Percentiles rank a stretch among this genome's conserved stretches.
Conservation (phyloP, 2,797 vertebrate species). For the Sebastes nivosus region DNA sequence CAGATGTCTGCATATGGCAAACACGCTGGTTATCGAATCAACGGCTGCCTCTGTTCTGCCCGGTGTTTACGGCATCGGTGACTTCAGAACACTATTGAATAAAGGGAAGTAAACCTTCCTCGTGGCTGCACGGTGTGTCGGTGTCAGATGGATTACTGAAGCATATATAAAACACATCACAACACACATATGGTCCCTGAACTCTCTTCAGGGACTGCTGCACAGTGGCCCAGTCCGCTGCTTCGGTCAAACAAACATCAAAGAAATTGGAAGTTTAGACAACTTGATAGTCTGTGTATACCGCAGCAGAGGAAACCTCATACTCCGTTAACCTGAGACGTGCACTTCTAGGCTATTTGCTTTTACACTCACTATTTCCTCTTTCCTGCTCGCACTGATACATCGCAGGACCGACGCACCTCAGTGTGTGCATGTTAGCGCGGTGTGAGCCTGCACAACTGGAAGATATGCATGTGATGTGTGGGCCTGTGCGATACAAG, state of each 20-base stretch:
- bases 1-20: constrained; percentile 62
- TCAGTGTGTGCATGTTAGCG: not conserved
- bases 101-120: constrained; percentile 46
- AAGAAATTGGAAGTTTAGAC: constrained; percentile 61
- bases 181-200: constrained; percentile 59
- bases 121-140: constrained; percentile 19
- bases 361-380: constrained; percentile 26
- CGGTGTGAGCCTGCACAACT: not conserved
- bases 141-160: constrained; percentile 71
- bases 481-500: not conserved
- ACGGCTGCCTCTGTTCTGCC: constrained; percentile 62
- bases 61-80: constrained; percentile 53
- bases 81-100: constrained; percentile 55
- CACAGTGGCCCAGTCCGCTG: constrained; percentile 60
- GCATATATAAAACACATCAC: constrained; percentile 64
- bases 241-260: constrained; percentile 65
- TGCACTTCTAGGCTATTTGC: constrained; percentile 17
- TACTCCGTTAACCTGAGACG: constrained; percentile 34
- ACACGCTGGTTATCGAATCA: constrained; percentile 73
- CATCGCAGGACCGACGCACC: constrained; percentile 3
- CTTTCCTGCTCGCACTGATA: constrained; percentile 13
- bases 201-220: constrained; percentile 34
- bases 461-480: not conserved
- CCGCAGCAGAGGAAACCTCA: constrained; percentile 30
- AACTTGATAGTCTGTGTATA: constrained; percentile 34